Base-by-base conservation (phyloP, 1,140 invertebrate species). In the Cheumatopsyche charites region DNA sequence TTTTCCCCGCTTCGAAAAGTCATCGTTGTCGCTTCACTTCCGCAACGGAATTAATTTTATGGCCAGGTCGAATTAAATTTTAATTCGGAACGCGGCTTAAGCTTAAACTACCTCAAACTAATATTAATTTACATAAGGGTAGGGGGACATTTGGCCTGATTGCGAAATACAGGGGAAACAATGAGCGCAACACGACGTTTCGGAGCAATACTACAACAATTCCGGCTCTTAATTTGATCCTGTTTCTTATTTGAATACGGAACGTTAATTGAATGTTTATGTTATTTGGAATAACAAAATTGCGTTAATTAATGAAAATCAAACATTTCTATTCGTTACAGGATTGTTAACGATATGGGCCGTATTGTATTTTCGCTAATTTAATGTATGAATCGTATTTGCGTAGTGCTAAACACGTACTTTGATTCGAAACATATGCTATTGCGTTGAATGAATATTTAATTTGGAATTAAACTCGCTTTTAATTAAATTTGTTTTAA, bases 61-160 rank as follows among this genome's bases (percentile, higher is more conserved):
- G 7, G 23, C 55, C 3, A 25, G 29, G 55, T 58, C 11, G 55
- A 58, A 25, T 58, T 23, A 25, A 58, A 25, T 58, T 25, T 25
- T 58, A 58, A 58, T 25, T 58, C 12, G 55, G 21, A 58, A 23
- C 55, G 55, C 55, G 21, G 17, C 12, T 58, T 11, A 58, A 19
- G 55, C 23, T 15, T 3, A 58, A 58, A 58, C 55, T 58, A 25
- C 23, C 19, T 58, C 25, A 58, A 23, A 58, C 21, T 58, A 58
- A 58, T 58, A 58, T 58, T 58, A 58, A 58, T 58, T 26, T 58
- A 26, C 55, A 25, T 13, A 58, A 58, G 55, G n/a, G 55, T 19
- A 25, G 13, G 17, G 21, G 17, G 25, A 58, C 23, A 58, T 58
- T 58, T 21, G n/a, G 11, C 23, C 12, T 25, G 25, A 58, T 58